Conservation (phyloP, 2,113 vertebrate species). For the Dromaius novaehollandiae region DNA sequence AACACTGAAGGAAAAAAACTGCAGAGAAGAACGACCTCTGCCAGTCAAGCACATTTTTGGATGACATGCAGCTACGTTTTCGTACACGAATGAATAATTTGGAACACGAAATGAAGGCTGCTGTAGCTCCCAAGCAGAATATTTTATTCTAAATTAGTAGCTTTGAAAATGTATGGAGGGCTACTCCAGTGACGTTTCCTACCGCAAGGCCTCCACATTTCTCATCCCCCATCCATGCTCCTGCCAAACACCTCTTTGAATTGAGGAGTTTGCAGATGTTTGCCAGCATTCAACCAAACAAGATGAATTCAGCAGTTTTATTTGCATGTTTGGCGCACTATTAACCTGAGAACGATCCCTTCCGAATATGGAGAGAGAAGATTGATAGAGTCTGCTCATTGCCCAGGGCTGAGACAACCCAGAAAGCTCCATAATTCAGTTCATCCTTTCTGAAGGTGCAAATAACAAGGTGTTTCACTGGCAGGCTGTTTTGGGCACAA, state of each 20-base stretch:
- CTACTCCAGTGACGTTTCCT: not conserved
- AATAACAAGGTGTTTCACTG: not conserved
- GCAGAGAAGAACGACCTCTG: not conserved
- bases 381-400: not conserved
- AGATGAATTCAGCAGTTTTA: not conserved
- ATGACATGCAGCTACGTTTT: not conserved
- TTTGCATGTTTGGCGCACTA: not conserved
- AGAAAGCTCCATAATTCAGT: not conserved
- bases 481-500: not conserved
- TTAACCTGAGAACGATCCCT: not conserved
- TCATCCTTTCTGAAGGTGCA: not conserved
- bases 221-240: not conserved
- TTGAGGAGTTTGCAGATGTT: not conserved
- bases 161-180: not conserved
- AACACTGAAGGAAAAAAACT: not conserved
- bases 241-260: not conserved
- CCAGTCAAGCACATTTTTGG: not conserved
- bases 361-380: not conserved
- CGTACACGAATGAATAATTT: not conserved
- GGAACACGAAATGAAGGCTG: not conserved
- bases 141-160: not conserved
- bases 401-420: not conserved
- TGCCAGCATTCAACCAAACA: not conserved
- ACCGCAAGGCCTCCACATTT: not conserved
- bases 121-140: not conserved